Conservation (phyloP, 1,140 invertebrate genomes). For the Drosophila baimaii region DNA sequence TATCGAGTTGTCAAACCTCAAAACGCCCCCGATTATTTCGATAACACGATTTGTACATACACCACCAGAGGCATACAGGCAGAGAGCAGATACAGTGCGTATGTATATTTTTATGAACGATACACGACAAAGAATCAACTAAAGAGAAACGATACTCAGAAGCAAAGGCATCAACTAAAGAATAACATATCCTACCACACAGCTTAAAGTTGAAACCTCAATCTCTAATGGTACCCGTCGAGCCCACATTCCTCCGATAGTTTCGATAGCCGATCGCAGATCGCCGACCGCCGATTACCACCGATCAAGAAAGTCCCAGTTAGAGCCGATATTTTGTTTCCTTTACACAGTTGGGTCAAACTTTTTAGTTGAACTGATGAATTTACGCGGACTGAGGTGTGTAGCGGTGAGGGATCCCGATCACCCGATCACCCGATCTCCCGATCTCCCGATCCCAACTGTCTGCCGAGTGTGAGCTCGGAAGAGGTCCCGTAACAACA, state of each 20-base stretch:
- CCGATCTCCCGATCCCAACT: slow-evolving; percentile 6
- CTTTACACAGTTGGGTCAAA: slow-evolving; percentile 34
- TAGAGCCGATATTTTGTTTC: slow-evolving; percentile 4
- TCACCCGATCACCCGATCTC: neutral
- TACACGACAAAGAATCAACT: slow-evolving; percentile 44
- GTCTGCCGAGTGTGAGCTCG: slow-evolving; percentile 16
- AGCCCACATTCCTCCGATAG: slow-evolving; percentile 25
- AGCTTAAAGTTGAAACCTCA: slow-evolving; percentile 45
- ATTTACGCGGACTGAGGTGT: slow-evolving; percentile 2
- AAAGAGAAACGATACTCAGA: slow-evolving; percentile 44
- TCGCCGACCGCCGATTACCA: slow-evolving; percentile 4
- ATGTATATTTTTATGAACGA: slow-evolving; percentile 46
- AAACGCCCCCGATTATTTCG: slow-evolving; percentile 8
- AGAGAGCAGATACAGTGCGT: slow-evolving; percentile 16
- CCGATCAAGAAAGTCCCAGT: neutral
- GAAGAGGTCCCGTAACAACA: slow-evolving; percentile 30
- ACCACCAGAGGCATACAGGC: slow-evolving; percentile 13
- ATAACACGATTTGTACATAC: slow-evolving; percentile 47
- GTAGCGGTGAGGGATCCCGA: neutral
- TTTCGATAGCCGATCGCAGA: slow-evolving; percentile 22
- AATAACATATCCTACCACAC: slow-evolving; percentile 68
- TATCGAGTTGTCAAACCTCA: neutral
- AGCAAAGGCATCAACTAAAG: slow-evolving; percentile 34
- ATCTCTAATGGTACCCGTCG: slow-evolving; percentile 14
- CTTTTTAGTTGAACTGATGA: slow-evolving; percentile 6